Percentiles rank a stretch among this genome's conserved stretches.
These are phyloP conservation scores for Kudoa iwatai DNA, from an alignment of 30 jellyfish, hydroid and myxozoan species.

Conservation along the genomic window DNA sequence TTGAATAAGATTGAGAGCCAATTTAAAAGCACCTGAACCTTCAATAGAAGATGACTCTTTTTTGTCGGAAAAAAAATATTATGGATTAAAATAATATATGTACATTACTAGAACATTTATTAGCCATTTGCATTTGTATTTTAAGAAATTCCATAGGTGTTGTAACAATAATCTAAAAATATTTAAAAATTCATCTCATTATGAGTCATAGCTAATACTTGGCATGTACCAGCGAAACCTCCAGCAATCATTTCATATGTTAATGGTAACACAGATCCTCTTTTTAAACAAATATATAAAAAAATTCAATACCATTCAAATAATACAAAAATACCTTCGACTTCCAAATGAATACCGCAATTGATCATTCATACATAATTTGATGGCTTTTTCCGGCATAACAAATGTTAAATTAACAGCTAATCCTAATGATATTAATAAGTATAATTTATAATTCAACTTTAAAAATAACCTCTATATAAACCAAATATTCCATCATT, in stretches of 20 bases:
- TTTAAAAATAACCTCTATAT: constrained; percentile 12
- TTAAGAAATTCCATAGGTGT: constrained; percentile 61
- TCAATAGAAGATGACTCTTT: constrained; percentile 3
- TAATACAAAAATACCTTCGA: too few species aligned
- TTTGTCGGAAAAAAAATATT: not conserved
- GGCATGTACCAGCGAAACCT: constrained; percentile 62
- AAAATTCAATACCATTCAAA: too few species aligned
- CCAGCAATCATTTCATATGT: constrained; percentile 63
- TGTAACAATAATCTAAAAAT: constrained; percentile 17
- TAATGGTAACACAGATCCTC: too few species aligned
- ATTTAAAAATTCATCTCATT: not conserved
- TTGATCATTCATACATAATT: too few species aligned
- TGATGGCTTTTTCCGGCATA: constrained; percentile 72
- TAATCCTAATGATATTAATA: constrained; percentile 8
- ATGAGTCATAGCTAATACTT: constrained; percentile 4
- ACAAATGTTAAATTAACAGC: constrained; percentile 36
- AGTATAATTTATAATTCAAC: not conserved
- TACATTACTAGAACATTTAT: constrained; percentile 10
- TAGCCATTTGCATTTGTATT: constrained; percentile 60
- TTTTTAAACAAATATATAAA: too few species aligned
- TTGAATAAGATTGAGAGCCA: constrained; percentile 12
- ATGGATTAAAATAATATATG: not conserved
- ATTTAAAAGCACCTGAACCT: constrained; percentile 10
- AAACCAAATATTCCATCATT: constrained; percentile 63
- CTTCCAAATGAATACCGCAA: constrained; percentile 46